These are phyloP conservation scores for Drosophila subobscura DNA, from an alignment of 1,140 invertebrate species.

Conservation along the genomic window DNA sequence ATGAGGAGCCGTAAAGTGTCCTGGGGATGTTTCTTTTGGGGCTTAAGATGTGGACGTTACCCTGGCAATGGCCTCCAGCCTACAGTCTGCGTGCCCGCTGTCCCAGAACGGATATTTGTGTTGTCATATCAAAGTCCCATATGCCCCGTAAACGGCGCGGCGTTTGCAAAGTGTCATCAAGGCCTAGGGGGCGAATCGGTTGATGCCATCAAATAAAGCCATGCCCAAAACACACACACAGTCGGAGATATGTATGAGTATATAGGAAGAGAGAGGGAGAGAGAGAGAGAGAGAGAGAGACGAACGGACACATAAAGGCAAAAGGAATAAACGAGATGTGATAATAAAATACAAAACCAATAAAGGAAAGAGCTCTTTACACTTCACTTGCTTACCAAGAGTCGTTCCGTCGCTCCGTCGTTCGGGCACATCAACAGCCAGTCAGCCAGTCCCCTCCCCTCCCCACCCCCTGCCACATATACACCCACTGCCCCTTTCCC, in stretches of 20 bases:
- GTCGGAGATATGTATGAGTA: constrained; percentile 5
- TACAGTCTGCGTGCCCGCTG: constrained; percentile 59
- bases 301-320: constrained; percentile 40
- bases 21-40: constrained; percentile 2
- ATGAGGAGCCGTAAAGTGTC: neutral
- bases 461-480: constrained; percentile 7
- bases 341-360: constrained; percentile 83
- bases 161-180: constrained; percentile 70
- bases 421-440: constrained; percentile 39
- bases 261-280: neutral
- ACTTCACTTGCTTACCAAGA: constrained; percentile 82
- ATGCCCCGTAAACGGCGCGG: constrained; percentile 74
- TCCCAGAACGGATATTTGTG: constrained; percentile 80
- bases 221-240: constrained; percentile 33
- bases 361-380: constrained; percentile 83
- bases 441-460: constrained; percentile 3
- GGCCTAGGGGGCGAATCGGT: constrained; percentile 54
- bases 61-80: constrained; percentile 14
- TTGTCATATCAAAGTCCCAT: constrained; percentile 83
- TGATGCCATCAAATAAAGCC: no score
- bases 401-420: constrained; percentile 70
- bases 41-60: constrained; percentile 36
- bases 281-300: constrained; percentile 1
- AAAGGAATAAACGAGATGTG: constrained; percentile 74
- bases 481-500: constrained; percentile 18